Base-by-base conservation (phyloP, 1,140 invertebrate genomes). In the Scaptodrosophila lebanonensis region DNA sequence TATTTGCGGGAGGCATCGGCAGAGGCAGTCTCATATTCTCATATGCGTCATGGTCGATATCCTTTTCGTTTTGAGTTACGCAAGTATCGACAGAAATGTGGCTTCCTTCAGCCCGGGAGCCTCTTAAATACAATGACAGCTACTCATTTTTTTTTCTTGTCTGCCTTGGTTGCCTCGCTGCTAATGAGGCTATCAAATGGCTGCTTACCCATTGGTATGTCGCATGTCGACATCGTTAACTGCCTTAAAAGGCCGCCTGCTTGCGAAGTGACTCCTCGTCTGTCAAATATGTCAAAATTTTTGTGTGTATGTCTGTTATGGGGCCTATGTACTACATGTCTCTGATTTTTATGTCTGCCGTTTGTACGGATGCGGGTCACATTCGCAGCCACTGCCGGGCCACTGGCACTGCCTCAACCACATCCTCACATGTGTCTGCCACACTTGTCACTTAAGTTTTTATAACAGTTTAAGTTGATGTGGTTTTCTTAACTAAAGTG, bases 101-200 rank as follows among this genome's bases (percentile, higher is more conserved):
- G 22, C 22, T 25, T 3, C 22, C 8, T 25, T 3, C 22, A 8
- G 22, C 22, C 22, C 22, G 8, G 44, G 71, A 77, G 59, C 61
- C 75, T 57, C 60, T 82, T 72, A 63, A 73, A 63, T 69, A 73
- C 60, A 66, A 59, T 79, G 75, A 79, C 72, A 76, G 72, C 62
- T 50, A 47, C 71, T 76, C 48, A 47, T 47, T n/a, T 51, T 44
- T 35, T 42, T 42, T 22, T 35, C 27, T 61, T 36, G 16, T 20
- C 15, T 43, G 35, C 38, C 52, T 65, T 63, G 64, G 69, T 68
- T 77, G 68, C 64, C 68, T 68, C 69, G 59, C 48, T 66, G 66
- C 75, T 82, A 82, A 82, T 82, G 75, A 82, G 75, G 75, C 75
- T 82, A 82, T 82, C 75, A 82, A 75, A 82, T 82, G 75, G 70